A percentile compares a stretch with the other conserved stretches of the same genome.
These are phyloP conservation scores for Podarcis muralis DNA, from an alignment of 2,113 vertebrate genomes.

Conservation along the genomic window DNA sequence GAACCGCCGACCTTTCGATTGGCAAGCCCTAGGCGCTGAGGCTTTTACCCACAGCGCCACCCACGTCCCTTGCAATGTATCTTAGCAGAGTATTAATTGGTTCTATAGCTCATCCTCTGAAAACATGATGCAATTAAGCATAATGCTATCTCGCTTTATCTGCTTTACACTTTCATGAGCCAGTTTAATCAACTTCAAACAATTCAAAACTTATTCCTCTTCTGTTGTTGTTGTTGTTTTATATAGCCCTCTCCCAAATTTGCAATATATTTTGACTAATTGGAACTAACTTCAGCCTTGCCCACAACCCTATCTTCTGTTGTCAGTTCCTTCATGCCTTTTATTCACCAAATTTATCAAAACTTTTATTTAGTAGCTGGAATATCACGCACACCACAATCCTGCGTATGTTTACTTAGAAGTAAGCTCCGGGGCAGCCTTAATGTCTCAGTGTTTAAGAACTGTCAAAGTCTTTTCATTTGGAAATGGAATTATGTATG, in stretches of 20 bases:
- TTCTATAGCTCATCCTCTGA: neutral
- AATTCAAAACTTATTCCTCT: neutral
- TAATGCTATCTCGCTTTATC: neutral
- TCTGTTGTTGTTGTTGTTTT: neutral
- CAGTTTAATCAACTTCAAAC: neutral
- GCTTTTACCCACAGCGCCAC: too few relatives aligned
- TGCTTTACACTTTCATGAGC: neutral
- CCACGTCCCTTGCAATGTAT: too few relatives aligned
- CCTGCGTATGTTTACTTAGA: neutral
- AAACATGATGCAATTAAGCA: neutral
- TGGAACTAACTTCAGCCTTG: too few relatives aligned
- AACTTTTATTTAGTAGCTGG: neutral
- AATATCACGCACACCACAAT: neutral
- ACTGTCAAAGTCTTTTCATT: neutral
- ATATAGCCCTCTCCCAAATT: too few relatives aligned
- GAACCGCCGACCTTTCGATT: too few relatives aligned
- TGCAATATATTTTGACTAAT: neutral
- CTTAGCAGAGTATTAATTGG: neutral
- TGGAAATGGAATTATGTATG: neutral
- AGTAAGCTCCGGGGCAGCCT: neutral
- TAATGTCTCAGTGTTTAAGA: neutral
- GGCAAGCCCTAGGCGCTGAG: too few relatives aligned
- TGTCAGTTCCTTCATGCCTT: neutral
- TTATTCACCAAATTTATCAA: neutral
- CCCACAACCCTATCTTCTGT: neutral